Evolutionary conservation across 2,888 invertebrate genomes (phyloP), one percentile per base, ranked within the genome.

Genomic region (Cepaea hortensis): DNA sequence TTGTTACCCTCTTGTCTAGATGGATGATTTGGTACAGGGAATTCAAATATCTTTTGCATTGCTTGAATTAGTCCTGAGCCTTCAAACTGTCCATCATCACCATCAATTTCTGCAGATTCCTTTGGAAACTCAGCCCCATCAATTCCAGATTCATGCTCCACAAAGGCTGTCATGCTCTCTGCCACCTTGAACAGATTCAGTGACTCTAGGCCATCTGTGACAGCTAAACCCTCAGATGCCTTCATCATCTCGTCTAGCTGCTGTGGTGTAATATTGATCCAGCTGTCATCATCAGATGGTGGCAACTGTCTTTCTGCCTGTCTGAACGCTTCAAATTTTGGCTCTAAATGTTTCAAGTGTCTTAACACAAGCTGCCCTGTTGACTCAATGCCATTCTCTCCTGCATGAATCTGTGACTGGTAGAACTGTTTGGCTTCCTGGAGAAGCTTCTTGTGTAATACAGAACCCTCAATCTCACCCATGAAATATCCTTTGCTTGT

Each of bases 211-310:
- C 61, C 70, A 50, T 89, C 81, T 76, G 91, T 81, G 55, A 87
- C 84, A 88, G 85, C 73, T 65, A 86, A 55, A 87, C 88, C 82
- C 0, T 96, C 97, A 93, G 97, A 96, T 80, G 96, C 96, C 90
- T 96, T 96, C 81, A 98, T 94, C 95, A 98, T 96, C 48, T 96
- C 95, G 94, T 98, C 98, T 86, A 99, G 95, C 89, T 97, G 96
- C 84, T 97, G 96, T 1, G 97, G 96, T 87, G 96, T 96, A 85
- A 98, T 96, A 91, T 96, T 96, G 90, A 99, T 94, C 98, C 97
- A 97, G 85, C 96, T 96, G 91, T 98, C 97, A 93, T 97, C 95
- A 93, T 95, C 95, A 88, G 95, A 94, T 18, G 94, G 94, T 65
- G 94, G 93, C 15, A 95, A 92, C 13, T 75, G 73, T 80, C 65